phyloP scores from a whole-genome alignment of 2,113 vertebrate genomes.

The Antennarius striatus region DNA sequence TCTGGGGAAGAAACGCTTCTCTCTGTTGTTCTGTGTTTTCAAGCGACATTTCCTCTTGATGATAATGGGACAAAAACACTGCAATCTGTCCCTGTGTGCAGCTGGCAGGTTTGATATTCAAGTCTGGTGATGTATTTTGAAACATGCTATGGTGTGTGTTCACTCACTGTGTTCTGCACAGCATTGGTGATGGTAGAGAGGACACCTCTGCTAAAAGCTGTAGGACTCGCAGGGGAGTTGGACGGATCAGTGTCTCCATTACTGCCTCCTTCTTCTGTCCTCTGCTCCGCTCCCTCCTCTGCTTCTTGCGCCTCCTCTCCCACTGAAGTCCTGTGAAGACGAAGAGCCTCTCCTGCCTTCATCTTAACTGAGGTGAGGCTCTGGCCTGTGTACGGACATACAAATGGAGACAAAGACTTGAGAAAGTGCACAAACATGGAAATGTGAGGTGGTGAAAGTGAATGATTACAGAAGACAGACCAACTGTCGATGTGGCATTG shows the following conservation, averaged over 20 bases:
- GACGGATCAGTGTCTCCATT: constrained; percentile 48
- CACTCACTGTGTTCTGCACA: constrained; percentile 92
- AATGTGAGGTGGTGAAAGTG: too few relatives aligned
- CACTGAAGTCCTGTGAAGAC: constrained; percentile 84
- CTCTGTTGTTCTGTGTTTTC: too few relatives aligned
- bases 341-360: constrained; percentile 89
- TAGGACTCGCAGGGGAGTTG: constrained; percentile 58
- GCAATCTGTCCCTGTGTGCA: too few relatives aligned
- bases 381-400: constrained; percentile 81
- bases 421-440: not conserved
- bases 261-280: constrained; percentile 35
- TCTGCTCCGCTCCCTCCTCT: constrained; percentile 36
- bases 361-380: constrained; percentile 90
- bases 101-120: not conserved
- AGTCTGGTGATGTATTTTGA: not conserved
- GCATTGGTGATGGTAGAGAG: constrained; percentile 89
- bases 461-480: constrained; percentile 69
- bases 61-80: too few relatives aligned
- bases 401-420: not conserved
- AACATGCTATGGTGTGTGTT: constrained; percentile 3
- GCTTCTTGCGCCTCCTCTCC: constrained; percentile 69
- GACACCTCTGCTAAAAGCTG: constrained; percentile 81
- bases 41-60: too few relatives aligned
- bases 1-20: too few relatives aligned
- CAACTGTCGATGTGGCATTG: constrained; percentile 90